phyloP scores from a whole-genome alignment of 92 coral and sea anemone genomes.

The Phymanthus crucifer region DNA sequence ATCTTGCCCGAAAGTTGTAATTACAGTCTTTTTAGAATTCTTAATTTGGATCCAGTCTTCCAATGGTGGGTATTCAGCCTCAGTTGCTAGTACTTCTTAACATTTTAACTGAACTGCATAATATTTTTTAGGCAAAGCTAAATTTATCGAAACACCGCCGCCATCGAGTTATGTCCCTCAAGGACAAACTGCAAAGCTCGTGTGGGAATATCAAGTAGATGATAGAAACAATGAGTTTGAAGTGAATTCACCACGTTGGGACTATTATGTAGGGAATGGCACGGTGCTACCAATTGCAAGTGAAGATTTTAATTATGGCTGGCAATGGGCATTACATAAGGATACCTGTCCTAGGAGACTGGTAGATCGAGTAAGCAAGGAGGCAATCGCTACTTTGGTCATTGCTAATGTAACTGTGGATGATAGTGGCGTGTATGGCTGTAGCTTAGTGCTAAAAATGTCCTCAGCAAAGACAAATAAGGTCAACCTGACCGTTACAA shows the following conservation, averaged over 20 bases:
- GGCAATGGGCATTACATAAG: not conserved
- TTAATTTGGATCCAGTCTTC: no score
- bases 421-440: constrained; percentile 26
- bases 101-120: no score
- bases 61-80: no score
- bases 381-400: constrained; percentile 22
- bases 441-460: not conserved
- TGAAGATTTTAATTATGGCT: not conserved
- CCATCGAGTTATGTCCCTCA: not conserved
- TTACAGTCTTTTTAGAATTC: no score
- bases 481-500: constrained; percentile 2
- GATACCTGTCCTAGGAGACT: constrained; percentile 5
- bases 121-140: not conserved
- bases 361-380: constrained; percentile 6
- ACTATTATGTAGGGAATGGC: not conserved
- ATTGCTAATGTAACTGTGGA: constrained; percentile 15
- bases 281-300: not conserved
- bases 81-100: no score
- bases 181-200: not conserved
- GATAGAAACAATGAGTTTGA: not conserved
- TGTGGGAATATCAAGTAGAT: constrained; percentile 22
- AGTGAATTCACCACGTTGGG: constrained; percentile 13
- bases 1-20: no score
- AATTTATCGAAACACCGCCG: not conserved
- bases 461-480: not conserved